Evolutionary conservation across 2,888 invertebrate genomes (phyloP), one percentile per base, ranked within the genome.

Genomic region (Diaphora mendica): DNA sequence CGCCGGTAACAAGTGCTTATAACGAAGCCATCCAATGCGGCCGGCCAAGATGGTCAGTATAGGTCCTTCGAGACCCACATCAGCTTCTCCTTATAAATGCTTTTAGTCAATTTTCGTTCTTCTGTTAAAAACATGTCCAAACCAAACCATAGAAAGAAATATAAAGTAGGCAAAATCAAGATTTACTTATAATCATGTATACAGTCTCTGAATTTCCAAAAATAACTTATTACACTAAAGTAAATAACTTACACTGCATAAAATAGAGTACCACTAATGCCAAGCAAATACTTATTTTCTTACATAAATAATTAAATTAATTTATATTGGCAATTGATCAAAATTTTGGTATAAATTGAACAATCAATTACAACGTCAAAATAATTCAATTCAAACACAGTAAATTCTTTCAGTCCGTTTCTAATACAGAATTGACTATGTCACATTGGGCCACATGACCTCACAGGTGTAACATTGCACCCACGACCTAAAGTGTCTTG

Each of bases 401-500:
- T 3, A 1, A 17, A 20, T 48, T 48, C 20, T 48, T 4, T 20
- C 48, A 0, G 3, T 48, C 17, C 15, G 2, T 26, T 17, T 7
- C 5, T 17, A 30, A 62, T 30, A 62, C 5, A 62, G 23, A 23
- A 23, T 13, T 23, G 35, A 23, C 20, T 9, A 51, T 33, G 8
- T 70, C 70, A 70, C 13, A 68, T 39, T 13, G 74, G 74, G 0
- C 70, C 70, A 74, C 68, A 71, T n/a, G 64, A 62, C 64, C 74
- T 71, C 64, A 71, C 68, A 4, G 67, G 71, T 39, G 68, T 67
- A n/a, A 35, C n/a, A 62, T 71, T n/a, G 7, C 5, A 35, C 8
- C 35, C 23, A 5, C 64, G 59, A 3, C n/a, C 62, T 15, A 23
- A 76, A 66, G 74, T 86, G 20, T 73, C 75, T 44, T 82, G 80